Evolutionary conservation across 1,140 invertebrate species (phyloP), one percentile per base, ranked within the genome.

Genomic region (Drosophila quadrilineata): DNA sequence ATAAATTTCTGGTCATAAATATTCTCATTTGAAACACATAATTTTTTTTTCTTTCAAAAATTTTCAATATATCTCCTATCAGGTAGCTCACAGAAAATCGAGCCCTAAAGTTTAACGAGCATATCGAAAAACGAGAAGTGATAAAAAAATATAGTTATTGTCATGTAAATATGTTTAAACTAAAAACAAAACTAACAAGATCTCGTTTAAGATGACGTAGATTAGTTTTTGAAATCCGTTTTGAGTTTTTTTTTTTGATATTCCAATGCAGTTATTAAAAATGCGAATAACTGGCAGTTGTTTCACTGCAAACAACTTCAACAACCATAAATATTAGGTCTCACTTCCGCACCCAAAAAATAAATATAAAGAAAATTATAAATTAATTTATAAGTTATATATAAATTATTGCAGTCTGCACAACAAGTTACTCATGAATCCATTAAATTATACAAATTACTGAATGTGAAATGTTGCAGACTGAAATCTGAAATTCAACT

Each of bases 401-500:
- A 36, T 38, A 52, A 52, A 16, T 36, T n/a, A n/a, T 24, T 16
- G 10, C 22, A 22, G n/a, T 12, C 46, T 38, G 43, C 54, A 58
- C 54, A 58, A 36, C 36, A 41, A 43, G 36, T 53, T 43, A 22
- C 28, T 6, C 57, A 26, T n/a, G 36, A 2, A 41, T 22, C 6
- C 22, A 14, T 22, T 49, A 19, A 22, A 24, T 29, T 9, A 36
- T 16, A 36, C 19, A 36, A 31, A 29, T 31, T 31, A 31, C 19
- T 19, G 29, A 48, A 14, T 49, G 6, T 35, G 17, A 16, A 33
- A 3, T 35, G 17, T 14, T 33, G 19, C n/a, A 49, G 33, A 46
- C 49, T 24, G 31, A 52, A 33, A 52, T 60, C 40, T 50, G 40
- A 59, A 36, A 69, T 52, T 79, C 76, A 80, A 80, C 75, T 80